Evolutionary conservation across 2,113 vertebrate genomes (phyloP), one percentile per base, ranked within the genome.

Genomic region (Furnarius figulus): DNA sequence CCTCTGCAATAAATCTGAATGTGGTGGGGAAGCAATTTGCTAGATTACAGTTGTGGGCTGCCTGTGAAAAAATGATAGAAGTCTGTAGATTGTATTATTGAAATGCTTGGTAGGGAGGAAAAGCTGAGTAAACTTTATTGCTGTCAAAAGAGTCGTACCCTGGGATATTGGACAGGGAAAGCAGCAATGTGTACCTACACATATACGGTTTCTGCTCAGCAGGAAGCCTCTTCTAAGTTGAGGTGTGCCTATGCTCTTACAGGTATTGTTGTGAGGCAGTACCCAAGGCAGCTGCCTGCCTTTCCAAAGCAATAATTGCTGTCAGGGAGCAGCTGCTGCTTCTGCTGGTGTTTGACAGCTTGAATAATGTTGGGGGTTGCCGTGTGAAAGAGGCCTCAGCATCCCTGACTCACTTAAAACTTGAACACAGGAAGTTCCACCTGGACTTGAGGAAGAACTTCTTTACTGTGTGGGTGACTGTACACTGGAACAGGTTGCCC

Each of bases 61-160:
- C 89, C 73, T 86, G 52, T 77, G 83, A 67, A 93, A 87, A 94
- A 71, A 47, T 40, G 24, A 77, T 87, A 52, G 55, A 80, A 66
- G 81, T 46, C 74, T 87, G 58, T 90, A 65, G 76, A 63, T 73
- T 84, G 52, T 82, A 39, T 93, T 94, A 81, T 19, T 67, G 61
- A 93, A 95, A 74, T 88, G 59, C 68, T 59, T 90, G 56, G 55
- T 50, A 59, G 65, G 68, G 55, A 73, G 35, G 40, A 88, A 95
- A 70, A 70, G 46, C 90, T 78, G 87, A 96, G 31, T 88, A 68
- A 96, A 85, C 65, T 88, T 87, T 56, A 87, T 75, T 92, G 80
- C 66, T 71, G 63, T 87, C 78, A 77, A 30, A 83, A 93, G 72
- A 77, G 53, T 71, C 59, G 3, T n/a, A 86, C 67, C 68, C 52